A percentile compares a stretch with the other conserved stretches of the same genome.
phyloP scores from a whole-genome alignment of 2,888 invertebrate species.

The Eristalis pertinax region DNA sequence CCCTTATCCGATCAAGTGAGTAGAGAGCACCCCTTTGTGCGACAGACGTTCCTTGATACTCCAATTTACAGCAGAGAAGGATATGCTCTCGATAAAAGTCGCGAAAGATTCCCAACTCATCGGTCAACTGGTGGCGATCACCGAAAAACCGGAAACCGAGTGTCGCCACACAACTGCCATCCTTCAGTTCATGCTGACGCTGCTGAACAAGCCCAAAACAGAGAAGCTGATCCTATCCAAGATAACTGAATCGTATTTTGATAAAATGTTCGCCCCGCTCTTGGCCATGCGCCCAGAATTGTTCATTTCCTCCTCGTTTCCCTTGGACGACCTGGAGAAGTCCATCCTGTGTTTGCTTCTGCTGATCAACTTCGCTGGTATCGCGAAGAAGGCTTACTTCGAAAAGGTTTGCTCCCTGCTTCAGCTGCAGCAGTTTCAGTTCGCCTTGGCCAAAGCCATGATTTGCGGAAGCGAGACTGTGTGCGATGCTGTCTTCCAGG shows the following conservation, averaged over 20 bases:
- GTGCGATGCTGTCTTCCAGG: constrained; percentile 78
- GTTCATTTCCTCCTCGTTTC: constrained; percentile 59
- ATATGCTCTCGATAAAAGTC: constrained; percentile 74
- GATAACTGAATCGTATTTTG: constrained; percentile 79
- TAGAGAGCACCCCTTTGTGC: neutral
- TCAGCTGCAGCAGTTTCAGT: constrained; percentile 78
- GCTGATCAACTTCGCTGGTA: constrained; percentile 78
- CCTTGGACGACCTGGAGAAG: constrained; percentile 77
- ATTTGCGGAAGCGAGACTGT: constrained; percentile 76
- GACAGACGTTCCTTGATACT: neutral
- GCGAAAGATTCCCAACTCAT: constrained; percentile 76
- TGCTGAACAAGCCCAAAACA: constrained; percentile 78
- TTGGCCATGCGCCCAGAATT: constrained; percentile 75
- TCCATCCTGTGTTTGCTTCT: constrained; percentile 77
- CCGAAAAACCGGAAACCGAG: constrained; percentile 77
- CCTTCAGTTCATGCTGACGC: constrained; percentile 75
- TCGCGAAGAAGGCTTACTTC: constrained; percentile 79
- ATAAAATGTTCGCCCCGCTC: constrained; percentile 78
- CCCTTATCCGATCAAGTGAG: constrained; percentile 75
- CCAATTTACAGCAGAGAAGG: constrained; percentile 67
- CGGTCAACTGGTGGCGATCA: constrained; percentile 75
- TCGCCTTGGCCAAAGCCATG: constrained; percentile 78
- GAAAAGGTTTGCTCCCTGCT: constrained; percentile 78
- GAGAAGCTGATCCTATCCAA: constrained; percentile 79
- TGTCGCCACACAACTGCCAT: constrained; percentile 76